Evolutionary conservation across 2,113 vertebrate species (phyloP).

Genomic region (Lepus europaeus): DNA sequence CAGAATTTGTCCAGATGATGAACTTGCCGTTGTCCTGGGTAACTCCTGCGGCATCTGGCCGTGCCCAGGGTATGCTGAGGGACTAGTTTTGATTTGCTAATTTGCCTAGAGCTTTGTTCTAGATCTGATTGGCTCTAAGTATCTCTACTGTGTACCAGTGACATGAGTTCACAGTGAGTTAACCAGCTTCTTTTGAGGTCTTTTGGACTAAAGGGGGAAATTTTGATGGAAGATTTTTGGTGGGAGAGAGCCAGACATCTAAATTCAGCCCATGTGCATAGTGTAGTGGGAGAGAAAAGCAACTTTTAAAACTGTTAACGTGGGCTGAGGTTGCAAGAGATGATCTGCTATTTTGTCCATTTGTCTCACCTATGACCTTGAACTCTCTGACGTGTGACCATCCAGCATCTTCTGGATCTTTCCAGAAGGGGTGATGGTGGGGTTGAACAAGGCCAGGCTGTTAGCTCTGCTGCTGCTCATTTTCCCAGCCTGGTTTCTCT

Average conservation of each 20-base stretch:
- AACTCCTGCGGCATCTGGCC: background rate
- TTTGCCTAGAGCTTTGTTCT: conserved; percentile 64
- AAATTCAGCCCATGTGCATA: background rate
- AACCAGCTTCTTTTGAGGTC: conserved; percentile 42
- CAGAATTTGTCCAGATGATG: conserved; percentile 35
- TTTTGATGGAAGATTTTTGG: background rate
- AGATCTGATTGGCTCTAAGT: conserved; percentile 72
- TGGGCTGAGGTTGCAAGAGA: conserved; percentile 22
- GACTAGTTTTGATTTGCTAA: conserved; percentile 60
- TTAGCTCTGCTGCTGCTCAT: background rate
- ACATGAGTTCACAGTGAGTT: background rate
- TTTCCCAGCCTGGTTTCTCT: conserved; percentile 60
- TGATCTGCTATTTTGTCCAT: conserved; percentile 7
- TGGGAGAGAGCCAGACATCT: conserved; percentile 30
- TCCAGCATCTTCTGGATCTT: conserved; percentile 26
- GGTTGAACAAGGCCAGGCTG: background rate
- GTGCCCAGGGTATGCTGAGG: conserved; percentile 15
- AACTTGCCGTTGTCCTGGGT: conserved; percentile 17
- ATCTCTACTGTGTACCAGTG: conserved; percentile 58
- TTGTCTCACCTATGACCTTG: conserved; percentile 25
- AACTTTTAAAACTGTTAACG: background rate
- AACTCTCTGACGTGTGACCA: conserved; percentile 30
- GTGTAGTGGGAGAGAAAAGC: background rate
- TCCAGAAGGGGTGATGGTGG: conserved; percentile 30
- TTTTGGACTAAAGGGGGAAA: background rate